phyloP scores from a whole-genome alignment of 2,113 vertebrate genomes.

The Platichthys flesus region DNA sequence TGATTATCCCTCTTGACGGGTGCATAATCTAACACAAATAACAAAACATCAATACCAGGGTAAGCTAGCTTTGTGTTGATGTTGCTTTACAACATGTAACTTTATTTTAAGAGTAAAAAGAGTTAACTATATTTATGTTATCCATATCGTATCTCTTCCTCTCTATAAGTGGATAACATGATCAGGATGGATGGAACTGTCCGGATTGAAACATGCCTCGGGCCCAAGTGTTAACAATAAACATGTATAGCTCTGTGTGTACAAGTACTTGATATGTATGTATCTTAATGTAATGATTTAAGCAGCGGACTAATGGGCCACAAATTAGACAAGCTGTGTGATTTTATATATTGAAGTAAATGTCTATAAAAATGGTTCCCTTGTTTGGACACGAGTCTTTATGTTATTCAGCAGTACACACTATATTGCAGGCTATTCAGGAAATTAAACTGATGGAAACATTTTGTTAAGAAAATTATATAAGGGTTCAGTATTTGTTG shows the following conservation, averaged over 20 bases:
- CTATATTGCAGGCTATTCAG: no score
- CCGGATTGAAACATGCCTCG: slow-evolving; percentile 34
- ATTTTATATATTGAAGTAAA: no score
- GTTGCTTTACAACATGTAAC: not conserved
- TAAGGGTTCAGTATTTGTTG: not conserved
- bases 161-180: slow-evolving; percentile 54
- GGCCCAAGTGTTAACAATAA: slow-evolving; percentile 32
- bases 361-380: no score
- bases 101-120: not conserved
- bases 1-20: not conserved
- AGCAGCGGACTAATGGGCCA: no score
- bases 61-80: not conserved
- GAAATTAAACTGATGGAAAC: no score
- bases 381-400: no score
- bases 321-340: no score
- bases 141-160: slow-evolving; percentile 59
- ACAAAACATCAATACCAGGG: not conserved
- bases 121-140: slow-evolving; percentile 43
- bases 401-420: no score
- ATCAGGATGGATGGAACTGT: slow-evolving; percentile 30
- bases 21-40: no score
- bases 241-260: slow-evolving; percentile 7
- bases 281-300: not conserved
- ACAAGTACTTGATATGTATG: not conserved
- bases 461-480: not conserved